Conservation (phyloP, 2,797 vertebrate species). For the Hoplostethus mediterraneus region DNA sequence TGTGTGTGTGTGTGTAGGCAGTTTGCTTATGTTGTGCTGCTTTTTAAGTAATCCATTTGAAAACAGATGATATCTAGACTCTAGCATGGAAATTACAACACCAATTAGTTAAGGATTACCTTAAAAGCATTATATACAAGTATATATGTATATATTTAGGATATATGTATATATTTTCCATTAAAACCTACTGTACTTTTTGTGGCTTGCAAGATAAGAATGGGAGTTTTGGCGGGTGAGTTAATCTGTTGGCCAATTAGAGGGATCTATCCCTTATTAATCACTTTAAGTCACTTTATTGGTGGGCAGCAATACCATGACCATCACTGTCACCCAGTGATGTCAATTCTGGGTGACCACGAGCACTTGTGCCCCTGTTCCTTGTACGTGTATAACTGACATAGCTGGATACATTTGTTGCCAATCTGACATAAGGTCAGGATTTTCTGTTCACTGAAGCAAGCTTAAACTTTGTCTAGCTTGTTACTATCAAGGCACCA, state of each 20-base stretch:
- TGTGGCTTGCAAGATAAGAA: slow-evolving; percentile 40
- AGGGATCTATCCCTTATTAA: slow-evolving; percentile 46
- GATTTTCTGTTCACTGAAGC: too few relatives aligned
- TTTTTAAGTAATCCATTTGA: not conserved
- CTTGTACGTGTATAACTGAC: too few relatives aligned
- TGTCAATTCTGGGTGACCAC: not conserved
- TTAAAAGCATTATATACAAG: slow-evolving; percentile 23
- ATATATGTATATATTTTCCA: slow-evolving; percentile 23
- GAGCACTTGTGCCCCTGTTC: slow-evolving; percentile 8
- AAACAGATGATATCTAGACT: slow-evolving; percentile 3
- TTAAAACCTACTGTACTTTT: slow-evolving; percentile 33
- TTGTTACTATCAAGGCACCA: too few relatives aligned
- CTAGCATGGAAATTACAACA: not conserved
- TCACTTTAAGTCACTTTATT: slow-evolving; percentile 32
- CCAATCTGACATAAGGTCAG: too few relatives aligned
- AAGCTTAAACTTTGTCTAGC: too few relatives aligned
- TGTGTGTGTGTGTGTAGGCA: not conserved
- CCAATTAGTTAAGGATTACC: slow-evolving; percentile 27
- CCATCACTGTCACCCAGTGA: slow-evolving; percentile 26
- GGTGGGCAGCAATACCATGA: slow-evolving; percentile 38
- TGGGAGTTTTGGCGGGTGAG: slow-evolving; percentile 26
- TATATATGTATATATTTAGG: slow-evolving; percentile 32
- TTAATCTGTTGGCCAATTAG: slow-evolving; percentile 61
- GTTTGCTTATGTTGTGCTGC: not conserved
- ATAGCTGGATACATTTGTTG: too few relatives aligned